A percentile compares a stretch with the other conserved stretches of the same genome.
These are phyloP conservation scores for Drosophila prosaltans DNA, from an alignment of 1,140 invertebrate genomes.

Conservation along the genomic window DNA sequence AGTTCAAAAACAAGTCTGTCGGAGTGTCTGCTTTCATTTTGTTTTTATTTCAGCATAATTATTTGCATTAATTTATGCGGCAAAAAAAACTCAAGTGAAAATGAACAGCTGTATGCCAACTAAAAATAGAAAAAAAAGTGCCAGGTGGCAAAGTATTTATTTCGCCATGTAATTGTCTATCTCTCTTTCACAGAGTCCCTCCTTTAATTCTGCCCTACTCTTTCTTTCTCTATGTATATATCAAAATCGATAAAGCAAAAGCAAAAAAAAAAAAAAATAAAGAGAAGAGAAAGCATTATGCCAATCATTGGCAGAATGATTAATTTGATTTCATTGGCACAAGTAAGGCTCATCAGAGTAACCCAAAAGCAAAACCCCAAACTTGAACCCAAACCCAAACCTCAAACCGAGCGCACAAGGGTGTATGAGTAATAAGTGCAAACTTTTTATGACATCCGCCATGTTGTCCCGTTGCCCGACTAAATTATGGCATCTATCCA, in stretches of 20 bases:
- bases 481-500: slow-evolving; percentile 53
- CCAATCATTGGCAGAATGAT: slow-evolving; percentile 65
- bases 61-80: slow-evolving; percentile 56
- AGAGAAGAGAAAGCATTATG: slow-evolving; percentile 13
- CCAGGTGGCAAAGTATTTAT: slow-evolving; percentile 22
- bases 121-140: slow-evolving; percentile 26
- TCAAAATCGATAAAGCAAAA: slow-evolving; percentile 37
- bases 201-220: not conserved
- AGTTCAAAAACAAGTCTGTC: slow-evolving; percentile 43
- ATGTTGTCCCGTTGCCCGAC: slow-evolving; percentile 20
- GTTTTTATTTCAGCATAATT: slow-evolving; percentile 48
- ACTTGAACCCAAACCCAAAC: not conserved
- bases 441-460: slow-evolving; percentile 63
- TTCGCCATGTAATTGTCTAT: slow-evolving; percentile 2
- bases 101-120: slow-evolving; percentile 41
- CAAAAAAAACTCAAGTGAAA: slow-evolving; percentile 5
- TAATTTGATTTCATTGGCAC: slow-evolving; percentile 56
- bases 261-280: not conserved
- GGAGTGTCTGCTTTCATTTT: slow-evolving; percentile 3
- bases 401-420: slow-evolving; percentile 22
- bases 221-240: slow-evolving; percentile 21
- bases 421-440: slow-evolving; percentile 61
- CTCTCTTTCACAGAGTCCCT: not conserved
- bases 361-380: not conserved
- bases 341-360: slow-evolving; percentile 3